Percentiles rank a stretch among this genome's conserved stretches.
Evolutionary conservation across 2,888 invertebrate genomes (phyloP).

Genomic region (Andrena bucephala): DNA sequence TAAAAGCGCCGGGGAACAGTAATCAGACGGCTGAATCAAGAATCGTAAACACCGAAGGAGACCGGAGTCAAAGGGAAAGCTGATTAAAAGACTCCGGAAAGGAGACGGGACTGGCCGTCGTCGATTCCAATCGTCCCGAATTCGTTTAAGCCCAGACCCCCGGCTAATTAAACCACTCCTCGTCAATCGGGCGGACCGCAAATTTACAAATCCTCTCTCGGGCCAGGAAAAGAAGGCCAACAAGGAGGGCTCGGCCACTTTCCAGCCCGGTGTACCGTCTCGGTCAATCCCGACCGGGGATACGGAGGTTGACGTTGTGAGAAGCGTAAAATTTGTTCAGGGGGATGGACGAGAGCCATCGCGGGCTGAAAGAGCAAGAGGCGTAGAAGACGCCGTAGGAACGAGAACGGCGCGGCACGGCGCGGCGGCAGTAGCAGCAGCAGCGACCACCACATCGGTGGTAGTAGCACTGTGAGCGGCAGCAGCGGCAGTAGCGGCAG

Average conservation of each 20-base stretch:
- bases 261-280: slow-evolving; percentile 13
- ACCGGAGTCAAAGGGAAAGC: slow-evolving; percentile 48
- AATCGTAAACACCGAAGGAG: slow-evolving; percentile 42
- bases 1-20: slow-evolving; percentile 47
- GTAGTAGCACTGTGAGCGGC: slow-evolving; percentile 27
- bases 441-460: slow-evolving; percentile 27
- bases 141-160: slow-evolving; percentile 44
- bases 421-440: slow-evolving; percentile 22
- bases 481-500: slow-evolving; percentile 12
- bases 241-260: slow-evolving; percentile 29
- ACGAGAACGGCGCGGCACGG: neutral
- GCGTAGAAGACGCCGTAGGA: slow-evolving; percentile 47
- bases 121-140: slow-evolving; percentile 49
- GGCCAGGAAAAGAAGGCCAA: slow-evolving; percentile 3
- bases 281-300: neutral
- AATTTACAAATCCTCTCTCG: slow-evolving; percentile 53
- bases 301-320: slow-evolving; percentile 47
- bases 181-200: slow-evolving; percentile 50
- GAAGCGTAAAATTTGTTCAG: slow-evolving; percentile 67
- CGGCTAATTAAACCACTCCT: slow-evolving; percentile 44
- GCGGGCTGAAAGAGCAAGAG: slow-evolving; percentile 38
- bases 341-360: slow-evolving; percentile 30
- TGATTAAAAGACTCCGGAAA: slow-evolving; percentile 51
- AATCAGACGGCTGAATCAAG: slow-evolving; percentile 56
- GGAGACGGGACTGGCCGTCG: neutral